Conservation (phyloP, 1,140 invertebrate genomes). For the Panagrolaimus sp. region DNA sequence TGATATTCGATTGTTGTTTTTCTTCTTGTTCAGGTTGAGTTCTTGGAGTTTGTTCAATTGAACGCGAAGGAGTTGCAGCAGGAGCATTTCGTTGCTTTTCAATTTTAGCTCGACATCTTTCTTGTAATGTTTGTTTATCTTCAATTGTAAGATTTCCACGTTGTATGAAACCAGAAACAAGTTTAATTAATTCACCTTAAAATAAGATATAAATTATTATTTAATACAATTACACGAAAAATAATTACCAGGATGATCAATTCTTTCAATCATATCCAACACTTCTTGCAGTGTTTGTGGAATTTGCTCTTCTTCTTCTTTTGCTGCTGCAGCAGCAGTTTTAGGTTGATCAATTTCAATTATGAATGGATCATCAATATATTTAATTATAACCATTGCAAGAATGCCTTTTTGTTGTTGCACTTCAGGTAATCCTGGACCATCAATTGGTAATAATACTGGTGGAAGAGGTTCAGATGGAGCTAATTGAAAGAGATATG, state of each 20-base stretch:
- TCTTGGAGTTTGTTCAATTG: too few species aligned
- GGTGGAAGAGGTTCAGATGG: neutral
- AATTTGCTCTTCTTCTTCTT: neutral
- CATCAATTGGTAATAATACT: neutral
- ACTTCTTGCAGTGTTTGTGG: neutral
- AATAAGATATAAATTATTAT: neutral
- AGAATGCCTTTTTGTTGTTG: neutral
- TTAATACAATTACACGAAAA: neutral
- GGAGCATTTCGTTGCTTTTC: neutral
- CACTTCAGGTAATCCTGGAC: neutral
- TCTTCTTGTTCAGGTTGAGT: too few species aligned
- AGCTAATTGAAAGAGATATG: neutral
- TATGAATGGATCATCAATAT: neutral
- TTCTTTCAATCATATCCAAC: neutral
- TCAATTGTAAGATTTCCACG: neutral
- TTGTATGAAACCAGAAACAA: neutral
- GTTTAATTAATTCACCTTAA: conserved; percentile 2
- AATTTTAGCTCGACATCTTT: neutral
- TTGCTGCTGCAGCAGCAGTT: neutral
- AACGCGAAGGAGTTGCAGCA: too few species aligned
- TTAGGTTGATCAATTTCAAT: neutral
- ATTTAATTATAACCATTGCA: neutral
- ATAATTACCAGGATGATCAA: neutral
- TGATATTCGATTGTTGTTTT: too few species aligned
- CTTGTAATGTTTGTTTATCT: neutral